A percentile compares a stretch with the other conserved stretches of the same genome.
Conservation (phyloP, 2,797 vertebrate species). For the Sebastes iracundus region DNA sequence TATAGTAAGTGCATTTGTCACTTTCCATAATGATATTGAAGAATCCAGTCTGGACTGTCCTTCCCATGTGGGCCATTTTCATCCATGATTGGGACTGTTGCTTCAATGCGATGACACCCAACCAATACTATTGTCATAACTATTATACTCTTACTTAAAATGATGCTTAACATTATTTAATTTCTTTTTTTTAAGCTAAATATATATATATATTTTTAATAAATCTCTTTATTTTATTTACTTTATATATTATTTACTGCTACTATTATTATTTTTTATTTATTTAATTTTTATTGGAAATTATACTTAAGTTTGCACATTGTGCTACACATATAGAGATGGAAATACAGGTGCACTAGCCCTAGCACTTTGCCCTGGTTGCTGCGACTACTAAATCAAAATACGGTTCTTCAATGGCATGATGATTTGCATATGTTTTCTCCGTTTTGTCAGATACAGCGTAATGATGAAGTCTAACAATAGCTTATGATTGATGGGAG, state of each 20-base stretch:
- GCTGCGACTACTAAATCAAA: background rate
- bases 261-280: too few species aligned
- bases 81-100: background rate
- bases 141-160: too few species aligned
- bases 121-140: too few species aligned
- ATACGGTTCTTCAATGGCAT: background rate
- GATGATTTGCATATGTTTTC: background rate
- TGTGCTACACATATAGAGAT: background rate
- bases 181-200: too few species aligned
- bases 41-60: background rate
- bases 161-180: too few species aligned
- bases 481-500: conserved; percentile 57
- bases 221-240: too few species aligned
- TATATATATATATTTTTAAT: too few species aligned
- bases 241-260: too few species aligned
- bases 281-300: background rate
- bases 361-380: background rate
- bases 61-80: background rate
- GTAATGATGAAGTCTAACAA: conserved; percentile 56
- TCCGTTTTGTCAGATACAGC: background rate
- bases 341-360: background rate
- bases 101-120: background rate
- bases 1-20: background rate
- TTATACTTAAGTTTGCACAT: background rate
- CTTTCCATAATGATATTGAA: background rate